These are phyloP conservation scores for Jaculus jaculus DNA, from an alignment of 2,113 vertebrate genomes.

Conservation along the genomic window DNA sequence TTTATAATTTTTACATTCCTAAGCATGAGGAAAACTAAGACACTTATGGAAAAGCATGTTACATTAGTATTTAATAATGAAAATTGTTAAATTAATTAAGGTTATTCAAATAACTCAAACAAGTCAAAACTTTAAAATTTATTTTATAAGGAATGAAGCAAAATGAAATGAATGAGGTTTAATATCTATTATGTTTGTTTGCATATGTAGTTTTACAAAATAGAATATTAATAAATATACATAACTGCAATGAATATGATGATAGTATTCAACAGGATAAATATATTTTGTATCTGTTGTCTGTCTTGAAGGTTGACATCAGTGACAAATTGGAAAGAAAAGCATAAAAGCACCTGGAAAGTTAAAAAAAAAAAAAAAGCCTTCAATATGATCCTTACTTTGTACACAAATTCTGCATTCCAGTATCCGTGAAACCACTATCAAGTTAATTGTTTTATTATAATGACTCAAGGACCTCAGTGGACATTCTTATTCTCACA, in stretches of 20 bases:
- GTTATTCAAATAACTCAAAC: not conserved
- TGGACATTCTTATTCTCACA: not conserved
- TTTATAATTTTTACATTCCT: not conserved
- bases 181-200: not conserved
- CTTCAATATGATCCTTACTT: not conserved
- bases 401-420: not conserved
- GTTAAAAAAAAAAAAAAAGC: not conserved
- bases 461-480: not conserved
- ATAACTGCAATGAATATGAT: not conserved
- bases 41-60: not conserved
- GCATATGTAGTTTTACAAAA: not conserved
- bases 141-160: not conserved
- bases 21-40: conserved; percentile 3
- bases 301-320: not conserved
- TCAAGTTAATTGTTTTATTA: not conserved
- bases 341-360: not conserved
- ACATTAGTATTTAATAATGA: not conserved
- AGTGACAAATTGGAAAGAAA: no score
- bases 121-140: conserved; percentile 2
- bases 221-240: not conserved
- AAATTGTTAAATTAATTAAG: not conserved
- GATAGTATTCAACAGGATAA: not conserved
- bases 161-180: not conserved
- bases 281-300: not conserved
- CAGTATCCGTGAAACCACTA: not conserved